Evolutionary conservation across 2,888 invertebrate species (phyloP).

Genomic region (Tipula lateralis): DNA sequence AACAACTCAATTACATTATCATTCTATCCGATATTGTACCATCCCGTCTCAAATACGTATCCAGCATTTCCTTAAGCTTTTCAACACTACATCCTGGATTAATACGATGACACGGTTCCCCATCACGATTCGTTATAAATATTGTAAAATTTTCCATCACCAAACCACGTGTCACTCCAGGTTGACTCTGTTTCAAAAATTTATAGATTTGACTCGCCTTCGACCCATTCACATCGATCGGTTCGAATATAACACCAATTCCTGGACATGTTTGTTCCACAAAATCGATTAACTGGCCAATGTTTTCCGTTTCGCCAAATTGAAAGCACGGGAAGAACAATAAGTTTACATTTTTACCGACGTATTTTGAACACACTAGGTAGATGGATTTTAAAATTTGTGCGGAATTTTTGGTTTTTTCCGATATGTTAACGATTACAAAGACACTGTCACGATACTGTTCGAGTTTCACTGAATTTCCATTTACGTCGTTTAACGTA

Average conservation of each 20-base stretch:
- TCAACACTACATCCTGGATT: neutral
- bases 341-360: neutral
- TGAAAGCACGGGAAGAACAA: neutral
- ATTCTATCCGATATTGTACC: no score
- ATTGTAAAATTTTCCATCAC: neutral
- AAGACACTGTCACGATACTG: neutral
- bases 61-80: neutral
- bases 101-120: neutral
- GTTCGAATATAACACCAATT: neutral
- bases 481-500: neutral
- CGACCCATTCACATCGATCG: neutral
- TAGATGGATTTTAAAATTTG: neutral
- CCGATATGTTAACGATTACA: neutral
- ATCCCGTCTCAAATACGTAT: neutral
- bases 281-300: neutral
- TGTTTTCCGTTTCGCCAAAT: neutral
- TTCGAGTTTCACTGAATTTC: neutral
- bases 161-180: neutral
- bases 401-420: neutral
- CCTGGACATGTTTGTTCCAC: neutral
- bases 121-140: neutral
- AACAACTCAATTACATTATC: no score
- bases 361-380: neutral
- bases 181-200: neutral
- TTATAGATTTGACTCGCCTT: neutral